phyloP scores from a whole-genome alignment of 2,797 vertebrate species.

The Silurus aristotelis region DNA sequence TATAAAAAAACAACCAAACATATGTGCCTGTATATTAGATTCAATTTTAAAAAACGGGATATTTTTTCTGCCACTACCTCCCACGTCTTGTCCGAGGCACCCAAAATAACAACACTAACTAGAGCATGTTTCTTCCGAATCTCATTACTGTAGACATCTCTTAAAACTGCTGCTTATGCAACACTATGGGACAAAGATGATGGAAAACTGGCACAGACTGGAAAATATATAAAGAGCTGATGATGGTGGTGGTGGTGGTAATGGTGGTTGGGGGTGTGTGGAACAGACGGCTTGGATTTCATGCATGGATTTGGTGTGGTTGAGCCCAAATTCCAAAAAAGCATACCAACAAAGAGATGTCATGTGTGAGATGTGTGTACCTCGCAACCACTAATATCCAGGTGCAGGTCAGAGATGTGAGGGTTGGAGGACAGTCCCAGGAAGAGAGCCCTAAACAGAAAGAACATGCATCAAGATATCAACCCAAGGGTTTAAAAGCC shows the following conservation, averaged over 20 bases:
- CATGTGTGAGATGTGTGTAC: slow-evolving; percentile 63
- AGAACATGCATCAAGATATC: background rate
- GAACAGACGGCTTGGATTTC: background rate
- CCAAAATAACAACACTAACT: slow-evolving; percentile 13
- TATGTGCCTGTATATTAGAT: background rate
- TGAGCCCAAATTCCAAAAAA: background rate
- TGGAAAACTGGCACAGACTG: background rate
- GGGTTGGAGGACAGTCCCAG: slow-evolving; percentile 89
- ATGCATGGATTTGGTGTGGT: background rate
- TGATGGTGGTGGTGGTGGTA: no score
- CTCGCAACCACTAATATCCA: slow-evolving; percentile 92
- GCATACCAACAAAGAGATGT: background rate
- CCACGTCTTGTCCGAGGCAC: background rate
- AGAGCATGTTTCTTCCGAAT: background rate
- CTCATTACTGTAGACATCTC: background rate
- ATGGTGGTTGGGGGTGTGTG: no score
- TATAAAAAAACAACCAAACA: background rate
- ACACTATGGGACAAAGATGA: background rate
- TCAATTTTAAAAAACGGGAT: background rate
- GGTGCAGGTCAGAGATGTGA: slow-evolving; percentile 86
- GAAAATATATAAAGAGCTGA: background rate
- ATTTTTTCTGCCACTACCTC: background rate
- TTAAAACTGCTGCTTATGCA: slow-evolving; percentile 15
- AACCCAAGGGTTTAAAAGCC: background rate
- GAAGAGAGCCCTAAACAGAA: slow-evolving; percentile 81